phyloP scores from a whole-genome alignment of 2,113 vertebrate species.

The Phaethon lepturus region DNA sequence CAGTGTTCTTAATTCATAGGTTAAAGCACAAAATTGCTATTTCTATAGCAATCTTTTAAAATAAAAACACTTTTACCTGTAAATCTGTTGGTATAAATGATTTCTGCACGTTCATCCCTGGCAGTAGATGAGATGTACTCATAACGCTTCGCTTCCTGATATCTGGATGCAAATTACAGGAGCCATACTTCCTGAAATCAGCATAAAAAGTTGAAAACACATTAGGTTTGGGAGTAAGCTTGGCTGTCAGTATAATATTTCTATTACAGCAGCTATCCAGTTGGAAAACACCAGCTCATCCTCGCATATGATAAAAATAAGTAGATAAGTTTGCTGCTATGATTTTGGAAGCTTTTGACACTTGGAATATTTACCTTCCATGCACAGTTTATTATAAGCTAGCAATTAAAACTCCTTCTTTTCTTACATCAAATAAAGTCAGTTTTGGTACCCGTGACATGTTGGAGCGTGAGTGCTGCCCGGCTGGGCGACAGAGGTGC shows the following conservation, averaged over 20 bases:
- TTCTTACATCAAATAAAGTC: neutral
- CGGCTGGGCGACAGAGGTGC: neutral
- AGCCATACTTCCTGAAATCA: constrained; percentile 49
- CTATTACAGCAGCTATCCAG: constrained; percentile 43
- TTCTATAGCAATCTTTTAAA: neutral
- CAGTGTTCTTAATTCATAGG: neutral
- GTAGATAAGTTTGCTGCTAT: neutral
- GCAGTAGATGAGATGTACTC: constrained; percentile 11
- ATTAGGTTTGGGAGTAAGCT: constrained; percentile 42
- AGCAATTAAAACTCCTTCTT: neutral
- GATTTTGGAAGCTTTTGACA: neutral
- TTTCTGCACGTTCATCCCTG: neutral
- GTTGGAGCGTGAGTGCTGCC: neutral
- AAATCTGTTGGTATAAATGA: neutral
- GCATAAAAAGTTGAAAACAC: constrained; percentile 44
- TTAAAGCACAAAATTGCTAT: neutral
- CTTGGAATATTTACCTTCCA: neutral
- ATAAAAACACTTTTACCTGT: neutral
- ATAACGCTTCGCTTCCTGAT: neutral
- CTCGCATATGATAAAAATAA: neutral
- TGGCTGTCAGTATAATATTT: constrained; percentile 43
- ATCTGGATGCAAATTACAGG: constrained; percentile 34
- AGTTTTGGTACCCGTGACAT: rapidly evolving
- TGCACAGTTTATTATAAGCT: neutral
- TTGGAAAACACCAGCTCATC: constrained; percentile 37